Evolutionary conservation across 2,113 vertebrate genomes (phyloP).

Genomic region (Pseudorhombus dupliciocellatus): DNA sequence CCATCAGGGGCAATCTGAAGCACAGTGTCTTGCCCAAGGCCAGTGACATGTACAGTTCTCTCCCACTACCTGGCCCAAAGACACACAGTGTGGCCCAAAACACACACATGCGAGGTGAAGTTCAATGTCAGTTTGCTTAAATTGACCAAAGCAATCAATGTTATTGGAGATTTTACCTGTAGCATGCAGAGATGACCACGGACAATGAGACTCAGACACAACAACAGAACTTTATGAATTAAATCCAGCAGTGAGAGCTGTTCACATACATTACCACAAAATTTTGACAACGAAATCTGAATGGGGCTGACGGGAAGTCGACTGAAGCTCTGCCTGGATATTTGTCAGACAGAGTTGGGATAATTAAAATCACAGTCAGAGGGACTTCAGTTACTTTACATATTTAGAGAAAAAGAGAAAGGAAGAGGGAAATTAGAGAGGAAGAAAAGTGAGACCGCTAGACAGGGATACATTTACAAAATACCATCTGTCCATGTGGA

Average conservation of each 20-base stretch:
- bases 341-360: slow-evolving; percentile 35
- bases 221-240: slow-evolving; percentile 27
- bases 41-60: slow-evolving; percentile 37
- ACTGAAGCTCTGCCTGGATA: slow-evolving; percentile 18
- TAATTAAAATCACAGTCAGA: slow-evolving; percentile 52
- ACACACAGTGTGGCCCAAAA: slow-evolving; percentile 8
- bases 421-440: background rate
- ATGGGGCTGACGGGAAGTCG: slow-evolving; percentile 20
- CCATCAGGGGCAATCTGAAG: no score
- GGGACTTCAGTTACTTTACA: slow-evolving; percentile 22
- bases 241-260: slow-evolving; percentile 18
- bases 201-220: slow-evolving; percentile 10
- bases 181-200: background rate
- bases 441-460: background rate
- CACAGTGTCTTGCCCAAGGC: background rate
- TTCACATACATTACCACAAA: slow-evolving; percentile 23
- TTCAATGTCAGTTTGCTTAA: background rate
- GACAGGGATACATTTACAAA: slow-evolving; percentile 13
- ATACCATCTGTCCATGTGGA: slow-evolving; percentile 6
- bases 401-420: slow-evolving; percentile 1
- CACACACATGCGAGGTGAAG: slow-evolving; percentile 19
- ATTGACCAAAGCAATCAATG: background rate
- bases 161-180: background rate
- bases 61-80: slow-evolving; percentile 52
- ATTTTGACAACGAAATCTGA: slow-evolving; percentile 20